These are phyloP conservation scores for Torymus tubicola DNA, from an alignment of 2,888 invertebrate genomes.

Conservation along the genomic window DNA sequence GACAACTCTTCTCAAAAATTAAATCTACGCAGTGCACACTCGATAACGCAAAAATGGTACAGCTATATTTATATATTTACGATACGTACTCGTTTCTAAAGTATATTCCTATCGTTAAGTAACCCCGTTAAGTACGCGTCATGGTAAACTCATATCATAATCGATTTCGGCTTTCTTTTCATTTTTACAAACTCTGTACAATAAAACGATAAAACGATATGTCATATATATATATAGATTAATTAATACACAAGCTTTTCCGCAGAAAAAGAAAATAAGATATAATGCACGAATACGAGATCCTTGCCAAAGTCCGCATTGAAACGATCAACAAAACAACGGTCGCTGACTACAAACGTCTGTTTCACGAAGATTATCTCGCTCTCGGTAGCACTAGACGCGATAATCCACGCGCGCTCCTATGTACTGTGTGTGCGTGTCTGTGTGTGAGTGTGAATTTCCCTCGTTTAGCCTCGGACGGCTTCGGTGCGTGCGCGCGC, in stretches of 20 bases:
- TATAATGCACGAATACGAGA: conserved; percentile 17
- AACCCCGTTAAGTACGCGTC: background rate
- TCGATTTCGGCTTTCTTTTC: too few species aligned
- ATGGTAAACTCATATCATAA: background rate
- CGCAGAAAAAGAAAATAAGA: background rate
- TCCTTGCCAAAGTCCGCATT: conserved; percentile 22
- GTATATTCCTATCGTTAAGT: background rate
- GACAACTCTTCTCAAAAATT: conserved; percentile 5
- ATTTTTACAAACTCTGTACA: too few species aligned
- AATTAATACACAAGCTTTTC: too few species aligned
- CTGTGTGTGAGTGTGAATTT: background rate
- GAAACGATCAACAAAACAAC: too few species aligned
- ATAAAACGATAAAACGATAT: too few species aligned
- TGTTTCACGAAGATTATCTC: background rate
- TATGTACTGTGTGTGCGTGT: too few species aligned
- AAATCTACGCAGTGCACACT: background rate
- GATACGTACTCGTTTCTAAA: too few species aligned
- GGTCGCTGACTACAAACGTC: too few species aligned
- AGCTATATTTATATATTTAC: background rate
- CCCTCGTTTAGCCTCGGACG: conserved; percentile 48
- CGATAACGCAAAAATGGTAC: background rate
- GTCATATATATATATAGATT: too few species aligned
- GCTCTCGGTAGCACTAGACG: too few species aligned
- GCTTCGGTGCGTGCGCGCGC: conserved; percentile 22
- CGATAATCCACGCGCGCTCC: too few species aligned